Evolutionary conservation across 2,797 vertebrate genomes (phyloP).

Genomic region (Paramormyrops hopkinsi): DNA sequence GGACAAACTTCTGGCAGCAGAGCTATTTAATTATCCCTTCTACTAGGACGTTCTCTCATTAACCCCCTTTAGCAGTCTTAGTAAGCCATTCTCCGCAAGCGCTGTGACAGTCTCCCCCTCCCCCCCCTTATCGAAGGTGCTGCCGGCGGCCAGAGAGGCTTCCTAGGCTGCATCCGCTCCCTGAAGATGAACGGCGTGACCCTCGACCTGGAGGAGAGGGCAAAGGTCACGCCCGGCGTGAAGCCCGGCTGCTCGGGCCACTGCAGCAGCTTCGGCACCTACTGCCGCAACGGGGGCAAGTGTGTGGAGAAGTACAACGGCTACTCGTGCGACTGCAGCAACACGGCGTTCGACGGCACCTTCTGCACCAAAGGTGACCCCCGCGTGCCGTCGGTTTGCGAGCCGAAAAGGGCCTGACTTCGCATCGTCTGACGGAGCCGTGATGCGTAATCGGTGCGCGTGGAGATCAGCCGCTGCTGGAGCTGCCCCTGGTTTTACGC

Average conservation of each 20-base stretch:
- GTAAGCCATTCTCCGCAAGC: no score
- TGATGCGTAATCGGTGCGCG: background rate
- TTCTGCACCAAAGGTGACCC: slow-evolving; percentile 83
- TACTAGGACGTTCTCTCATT: background rate
- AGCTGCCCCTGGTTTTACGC: background rate
- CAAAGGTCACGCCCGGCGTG: slow-evolving; percentile 75
- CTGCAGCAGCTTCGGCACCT: slow-evolving; percentile 78
- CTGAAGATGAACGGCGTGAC: slow-evolving; percentile 83
- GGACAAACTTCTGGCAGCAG: background rate
- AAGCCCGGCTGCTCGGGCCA: slow-evolving; percentile 89
- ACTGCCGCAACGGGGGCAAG: slow-evolving; percentile 83
- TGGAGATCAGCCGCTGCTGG: background rate
- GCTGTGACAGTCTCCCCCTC: background rate
- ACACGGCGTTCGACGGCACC: slow-evolving; percentile 80
- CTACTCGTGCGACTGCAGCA: slow-evolving; percentile 86
- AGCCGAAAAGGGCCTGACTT: background rate
- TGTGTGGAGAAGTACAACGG: slow-evolving; percentile 90
- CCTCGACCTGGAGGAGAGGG: slow-evolving; percentile 81
- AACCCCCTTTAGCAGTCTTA: background rate
- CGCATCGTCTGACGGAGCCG: background rate
- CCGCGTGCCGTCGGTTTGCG: no score
- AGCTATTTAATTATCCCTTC: background rate
- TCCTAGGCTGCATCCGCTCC: slow-evolving; percentile 89
- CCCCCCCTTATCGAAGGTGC: slow-evolving; percentile 61
- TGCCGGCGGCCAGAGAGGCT: slow-evolving; percentile 82